A percentile compares a stretch with the other conserved stretches of the same genome.
Evolutionary conservation across 2,888 invertebrate species (phyloP).

Genomic region (Apamea epomidion): DNA sequence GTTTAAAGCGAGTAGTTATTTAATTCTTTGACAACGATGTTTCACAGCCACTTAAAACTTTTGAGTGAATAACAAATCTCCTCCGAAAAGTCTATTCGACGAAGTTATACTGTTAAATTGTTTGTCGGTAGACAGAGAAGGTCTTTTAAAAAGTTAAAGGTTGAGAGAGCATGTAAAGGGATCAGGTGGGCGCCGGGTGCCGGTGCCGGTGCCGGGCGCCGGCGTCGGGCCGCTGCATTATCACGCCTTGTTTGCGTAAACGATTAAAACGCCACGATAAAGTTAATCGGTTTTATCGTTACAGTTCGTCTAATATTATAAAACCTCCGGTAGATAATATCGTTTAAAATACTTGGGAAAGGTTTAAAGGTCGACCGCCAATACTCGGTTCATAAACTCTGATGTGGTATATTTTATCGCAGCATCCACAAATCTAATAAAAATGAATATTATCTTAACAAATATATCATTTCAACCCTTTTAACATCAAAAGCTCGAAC

Average conservation of each 20-base stretch:
- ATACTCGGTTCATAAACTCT: neutral
- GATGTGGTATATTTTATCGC: neutral
- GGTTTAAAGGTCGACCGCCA: neutral
- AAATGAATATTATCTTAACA: conserved; percentile 19
- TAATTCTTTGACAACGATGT: conserved; percentile 88
- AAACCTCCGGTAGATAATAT: conserved; percentile 22
- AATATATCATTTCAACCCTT: conserved; percentile 52
- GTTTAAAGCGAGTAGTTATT: conserved; percentile 75
- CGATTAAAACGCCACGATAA: conserved; percentile 58
- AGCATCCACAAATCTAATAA: conserved; percentile 3
- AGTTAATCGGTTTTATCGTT: conserved; percentile 48
- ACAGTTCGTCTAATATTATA: conserved; percentile 47
- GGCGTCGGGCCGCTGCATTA: conserved; percentile 42
- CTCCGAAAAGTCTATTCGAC: conserved; percentile 86
- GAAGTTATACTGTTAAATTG: conserved; percentile 88
- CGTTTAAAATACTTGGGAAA: neutral
- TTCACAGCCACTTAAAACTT: conserved; percentile 90
- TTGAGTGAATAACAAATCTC: conserved; percentile 90
- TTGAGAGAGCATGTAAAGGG: conserved; percentile 81
- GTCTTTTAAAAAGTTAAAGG: conserved; percentile 84
- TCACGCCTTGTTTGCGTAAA: conserved; percentile 54
- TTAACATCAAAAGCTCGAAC: conserved; percentile 50
- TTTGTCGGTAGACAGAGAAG: conserved; percentile 84
- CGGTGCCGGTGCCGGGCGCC: neutral
- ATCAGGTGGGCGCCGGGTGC: conserved; percentile 69